phyloP scores from a whole-genome alignment of 1,140 invertebrate species.

The Vanessa tameamea region DNA sequence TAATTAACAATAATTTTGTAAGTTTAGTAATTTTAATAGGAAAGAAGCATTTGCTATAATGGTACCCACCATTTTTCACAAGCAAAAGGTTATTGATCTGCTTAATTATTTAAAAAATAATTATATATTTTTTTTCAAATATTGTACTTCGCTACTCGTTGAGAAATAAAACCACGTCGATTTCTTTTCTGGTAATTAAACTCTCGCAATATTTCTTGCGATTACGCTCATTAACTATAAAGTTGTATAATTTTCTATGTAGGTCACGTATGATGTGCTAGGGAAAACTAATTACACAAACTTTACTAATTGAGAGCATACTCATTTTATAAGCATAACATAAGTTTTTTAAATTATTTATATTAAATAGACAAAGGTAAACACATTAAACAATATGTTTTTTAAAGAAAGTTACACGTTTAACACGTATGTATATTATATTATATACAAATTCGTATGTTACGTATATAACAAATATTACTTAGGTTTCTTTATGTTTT shows the following conservation, averaged over 20 bases:
- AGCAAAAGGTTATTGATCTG: neutral
- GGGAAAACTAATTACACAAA: conserved; percentile 14
- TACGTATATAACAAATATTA: neutral
- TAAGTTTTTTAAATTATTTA: too few species aligned
- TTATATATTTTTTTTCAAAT: conserved; percentile 38
- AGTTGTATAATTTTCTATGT: conserved; percentile 33
- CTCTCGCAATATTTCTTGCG: conserved; percentile 30
- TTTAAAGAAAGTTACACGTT: too few species aligned
- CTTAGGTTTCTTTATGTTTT: neutral
- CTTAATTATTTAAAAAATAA: conserved; percentile 38
- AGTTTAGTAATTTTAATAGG: too few species aligned
- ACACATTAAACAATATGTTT: too few species aligned
- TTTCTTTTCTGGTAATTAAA: conserved; percentile 45
- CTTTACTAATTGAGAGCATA: neutral
- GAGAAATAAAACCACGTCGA: conserved; percentile 34
- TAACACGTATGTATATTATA: neutral
- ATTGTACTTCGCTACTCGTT: conserved; percentile 20
- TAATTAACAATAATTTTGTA: too few species aligned
- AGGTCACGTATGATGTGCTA: conserved; percentile 19
- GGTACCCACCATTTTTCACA: too few species aligned
- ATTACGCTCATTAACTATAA: conserved; percentile 36
- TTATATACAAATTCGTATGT: neutral
- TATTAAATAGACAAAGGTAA: too few species aligned
- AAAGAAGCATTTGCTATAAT: too few species aligned
- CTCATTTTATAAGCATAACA: too few species aligned